Base-by-base conservation (phyloP, 2,113 vertebrate genomes). In the Platycercus adscitus region DNA sequence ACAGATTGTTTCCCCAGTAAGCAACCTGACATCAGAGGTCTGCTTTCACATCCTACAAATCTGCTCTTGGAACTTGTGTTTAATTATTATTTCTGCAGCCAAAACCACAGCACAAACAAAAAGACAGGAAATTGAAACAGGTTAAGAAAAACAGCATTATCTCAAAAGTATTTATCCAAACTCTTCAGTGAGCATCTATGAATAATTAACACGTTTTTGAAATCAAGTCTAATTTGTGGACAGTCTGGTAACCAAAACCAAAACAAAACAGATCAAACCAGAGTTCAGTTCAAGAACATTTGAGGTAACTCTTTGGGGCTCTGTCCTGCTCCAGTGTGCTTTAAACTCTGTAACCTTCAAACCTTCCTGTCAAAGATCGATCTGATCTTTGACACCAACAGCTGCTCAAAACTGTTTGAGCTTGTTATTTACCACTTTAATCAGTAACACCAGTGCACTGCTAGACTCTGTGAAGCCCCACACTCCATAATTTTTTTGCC, bases 301-400 rank as follows among this genome's bases (percentile, higher is more conserved):
- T 60, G 43, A 24, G 21, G 28, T 37, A 65, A 75, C 31, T 52
- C 41, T 79, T 23, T 17, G n/a, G 50, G 80, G 15, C 7, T 81
- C 35, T 78, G 11, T 7, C 76, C 60, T 86, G 33, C 49, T 94
- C 68, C 68, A 75, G 24, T 31, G 31, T 1, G 1, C 44, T 86
- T 75, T 66, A 49, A 75, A 80, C 31, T 63, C 43, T 70, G 29
- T 26, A 93, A 75, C 52, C 35, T 68, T 90, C 31, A 3, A 13
- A 88, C 25, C n/a, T 81, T 87, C 29, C 39, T 73, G 44, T 18
- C 8, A 17, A 88, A 79, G 82, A 64, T 39, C 1, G 0, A 39
- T 73, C 43, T 93, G 82, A 93, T 90, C 88, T 84, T 72, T 93
- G 88, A 90, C 90, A 85, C 24, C 11, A 93, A 50, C 94, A 93